Conservation (phyloP, 2,113 vertebrate species). For the Austrofundulus limnaeus region DNA sequence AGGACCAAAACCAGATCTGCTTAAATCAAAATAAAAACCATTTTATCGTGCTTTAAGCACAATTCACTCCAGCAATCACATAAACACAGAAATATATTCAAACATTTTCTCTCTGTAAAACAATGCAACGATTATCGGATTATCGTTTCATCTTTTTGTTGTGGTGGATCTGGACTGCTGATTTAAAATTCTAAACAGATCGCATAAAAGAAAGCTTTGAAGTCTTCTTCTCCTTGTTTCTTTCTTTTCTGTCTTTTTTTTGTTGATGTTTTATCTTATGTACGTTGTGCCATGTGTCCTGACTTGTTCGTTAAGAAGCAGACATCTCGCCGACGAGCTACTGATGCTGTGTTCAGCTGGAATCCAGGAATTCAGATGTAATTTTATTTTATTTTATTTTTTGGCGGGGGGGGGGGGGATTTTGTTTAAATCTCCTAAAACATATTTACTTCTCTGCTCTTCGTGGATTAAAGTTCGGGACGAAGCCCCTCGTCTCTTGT, state of each 20-base stretch:
- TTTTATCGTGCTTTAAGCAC: slow-evolving; percentile 70
- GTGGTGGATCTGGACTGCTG: slow-evolving; percentile 64
- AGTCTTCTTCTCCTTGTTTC: slow-evolving; percentile 43
- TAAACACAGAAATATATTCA: slow-evolving; percentile 65
- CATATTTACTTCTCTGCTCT: slow-evolving; percentile 3
- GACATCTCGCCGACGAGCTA: slow-evolving; percentile 23
- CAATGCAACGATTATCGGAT: slow-evolving; percentile 72
- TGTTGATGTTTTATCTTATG: neutral
- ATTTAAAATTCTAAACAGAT: slow-evolving; percentile 73
- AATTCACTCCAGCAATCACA: slow-evolving; percentile 53
- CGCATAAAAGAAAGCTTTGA: slow-evolving; percentile 69
- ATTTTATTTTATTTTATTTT: neutral
- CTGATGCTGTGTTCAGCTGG: slow-evolving; percentile 22
- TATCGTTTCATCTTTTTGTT: slow-evolving; percentile 75
- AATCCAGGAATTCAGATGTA: slow-evolving; percentile 7
- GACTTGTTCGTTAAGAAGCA: slow-evolving; percentile 25
- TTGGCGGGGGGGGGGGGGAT: too few relatives aligned
- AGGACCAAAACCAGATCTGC: slow-evolving; percentile 43
- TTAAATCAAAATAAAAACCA: slow-evolving; percentile 66
- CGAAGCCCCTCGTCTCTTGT: neutral
- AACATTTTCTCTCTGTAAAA: slow-evolving; percentile 65
- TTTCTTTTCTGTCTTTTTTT: slow-evolving; percentile 18
- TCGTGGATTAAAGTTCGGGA: slow-evolving; percentile 22
- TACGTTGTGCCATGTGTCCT: slow-evolving; percentile 4
- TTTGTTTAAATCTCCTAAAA: slow-evolving; percentile 4